Evolutionary conservation across 1,140 invertebrate genomes (phyloP).

Genomic region (Drosophila virilis): DNA sequence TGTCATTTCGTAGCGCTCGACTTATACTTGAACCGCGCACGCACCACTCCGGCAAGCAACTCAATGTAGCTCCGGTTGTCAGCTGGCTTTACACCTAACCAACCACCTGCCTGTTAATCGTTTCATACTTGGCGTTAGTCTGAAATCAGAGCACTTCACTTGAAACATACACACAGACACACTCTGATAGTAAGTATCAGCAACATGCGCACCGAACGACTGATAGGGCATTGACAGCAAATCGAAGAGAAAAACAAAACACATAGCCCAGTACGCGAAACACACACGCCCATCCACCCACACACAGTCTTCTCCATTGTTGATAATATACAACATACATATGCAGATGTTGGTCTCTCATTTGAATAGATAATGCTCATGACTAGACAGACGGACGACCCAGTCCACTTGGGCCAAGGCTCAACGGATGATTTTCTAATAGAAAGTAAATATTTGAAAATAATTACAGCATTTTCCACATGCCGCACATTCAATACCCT

Average conservation of each 20-base stretch:
- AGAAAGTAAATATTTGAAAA: background rate
- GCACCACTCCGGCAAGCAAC: constrained; percentile 27
- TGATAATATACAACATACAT: background rate
- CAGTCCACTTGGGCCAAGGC: background rate
- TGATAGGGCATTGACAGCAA: constrained; percentile 19
- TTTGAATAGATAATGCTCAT: background rate
- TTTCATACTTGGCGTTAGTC: constrained; percentile 22
- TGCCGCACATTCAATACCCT: too few species aligned
- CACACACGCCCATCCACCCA: background rate
- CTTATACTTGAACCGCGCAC: constrained; percentile 31
- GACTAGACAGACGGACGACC: background rate
- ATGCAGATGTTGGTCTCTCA: background rate
- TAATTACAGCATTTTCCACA: background rate
- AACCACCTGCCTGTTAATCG: constrained; percentile 47
- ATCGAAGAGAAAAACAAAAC: constrained; percentile 1
- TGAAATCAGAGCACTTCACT: constrained; percentile 53
- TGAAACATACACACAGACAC: constrained; percentile 2
- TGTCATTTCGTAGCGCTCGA: constrained; percentile 41
- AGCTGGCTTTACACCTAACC: constrained; percentile 58
- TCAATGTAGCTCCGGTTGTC: constrained; percentile 19
- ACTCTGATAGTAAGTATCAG: constrained; percentile 20
- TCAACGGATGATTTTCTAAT: background rate
- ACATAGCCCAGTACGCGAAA: background rate
- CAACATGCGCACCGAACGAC: background rate
- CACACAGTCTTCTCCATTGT: background rate